Evolutionary conservation across 1,140 invertebrate species (phyloP).

Genomic region (Aphelinus certus): DNA sequence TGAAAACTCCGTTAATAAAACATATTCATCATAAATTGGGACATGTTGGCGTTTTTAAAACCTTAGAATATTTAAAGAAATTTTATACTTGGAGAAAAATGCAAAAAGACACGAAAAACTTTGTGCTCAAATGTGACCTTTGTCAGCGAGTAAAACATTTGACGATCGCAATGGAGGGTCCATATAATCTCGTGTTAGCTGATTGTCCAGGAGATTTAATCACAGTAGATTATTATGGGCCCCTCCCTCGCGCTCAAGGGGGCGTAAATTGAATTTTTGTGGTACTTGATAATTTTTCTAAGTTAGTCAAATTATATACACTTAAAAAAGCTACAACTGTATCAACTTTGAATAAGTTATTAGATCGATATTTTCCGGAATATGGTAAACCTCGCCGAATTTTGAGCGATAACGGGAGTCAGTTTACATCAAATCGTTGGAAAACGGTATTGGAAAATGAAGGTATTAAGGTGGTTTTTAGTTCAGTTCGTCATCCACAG

Average conservation of each 20-base stretch:
- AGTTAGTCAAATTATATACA: background rate
- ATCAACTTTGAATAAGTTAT: background rate
- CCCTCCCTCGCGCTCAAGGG: background rate
- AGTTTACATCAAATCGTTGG: constrained; percentile 22
- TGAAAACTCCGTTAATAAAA: background rate
- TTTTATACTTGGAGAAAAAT: background rate
- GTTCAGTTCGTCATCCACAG: constrained; percentile 5
- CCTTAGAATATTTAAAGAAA: background rate
- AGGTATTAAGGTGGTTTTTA: background rate
- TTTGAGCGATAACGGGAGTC: background rate
- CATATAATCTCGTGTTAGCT: background rate
- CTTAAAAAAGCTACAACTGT: constrained; percentile 17
- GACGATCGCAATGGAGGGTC: background rate
- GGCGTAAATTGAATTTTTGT: constrained; percentile 24
- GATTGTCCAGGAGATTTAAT: background rate
- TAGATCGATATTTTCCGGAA: background rate
- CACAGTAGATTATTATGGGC: constrained; percentile 1
- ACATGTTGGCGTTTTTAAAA: background rate
- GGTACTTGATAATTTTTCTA: background rate
- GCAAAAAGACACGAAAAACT: background rate
- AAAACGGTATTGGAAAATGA: constrained; percentile 9
- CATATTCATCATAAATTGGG: background rate
- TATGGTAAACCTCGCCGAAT: background rate
- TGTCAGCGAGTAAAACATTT: background rate
- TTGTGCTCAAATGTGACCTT: background rate